These are phyloP conservation scores for Axea sp. DNA, from an alignment of 2,888 invertebrate genomes.

Conservation along the genomic window DNA sequence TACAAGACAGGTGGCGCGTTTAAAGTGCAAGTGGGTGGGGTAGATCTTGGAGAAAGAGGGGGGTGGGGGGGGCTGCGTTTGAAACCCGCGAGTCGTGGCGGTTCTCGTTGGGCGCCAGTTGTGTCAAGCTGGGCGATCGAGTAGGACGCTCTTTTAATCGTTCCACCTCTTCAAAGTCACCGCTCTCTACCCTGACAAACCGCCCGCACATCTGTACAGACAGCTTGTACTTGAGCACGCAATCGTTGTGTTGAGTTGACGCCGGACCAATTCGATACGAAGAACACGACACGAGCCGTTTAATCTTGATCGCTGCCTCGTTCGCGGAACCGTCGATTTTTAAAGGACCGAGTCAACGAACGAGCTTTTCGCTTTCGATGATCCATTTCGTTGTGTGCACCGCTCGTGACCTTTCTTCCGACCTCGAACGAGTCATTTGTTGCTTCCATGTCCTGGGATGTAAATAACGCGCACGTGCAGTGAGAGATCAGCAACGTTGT, in stretches of 20 bases:
- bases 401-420: slow-evolving; percentile 29
- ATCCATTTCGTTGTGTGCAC: slow-evolving; percentile 15
- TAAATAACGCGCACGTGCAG: slow-evolving; percentile 39
- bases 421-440: neutral
- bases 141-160: slow-evolving; percentile 78
- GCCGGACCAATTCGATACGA: no score
- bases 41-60: no score
- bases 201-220: slow-evolving; percentile 33
- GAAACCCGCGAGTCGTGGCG: slow-evolving; percentile 71
- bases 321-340: slow-evolving; percentile 6
- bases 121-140: slow-evolving; percentile 80
- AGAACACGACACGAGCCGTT: slow-evolving; percentile 3
- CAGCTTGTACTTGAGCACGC: slow-evolving; percentile 41
- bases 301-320: neutral
- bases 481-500: slow-evolving; percentile 2
- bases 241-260: slow-evolving; percentile 12
- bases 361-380: slow-evolving; percentile 8
- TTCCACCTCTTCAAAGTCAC: slow-evolving; percentile 75
- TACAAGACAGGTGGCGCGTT: no score
- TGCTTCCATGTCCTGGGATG: slow-evolving; percentile 8
- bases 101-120: slow-evolving; percentile 74
- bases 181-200: slow-evolving; percentile 60
- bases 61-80: slow-evolving; percentile 71
- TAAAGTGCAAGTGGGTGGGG: no score
- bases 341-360: neutral